These are phyloP conservation scores for Drosophila athabasca DNA, from an alignment of 1,140 invertebrate species.

Conservation along the genomic window DNA sequence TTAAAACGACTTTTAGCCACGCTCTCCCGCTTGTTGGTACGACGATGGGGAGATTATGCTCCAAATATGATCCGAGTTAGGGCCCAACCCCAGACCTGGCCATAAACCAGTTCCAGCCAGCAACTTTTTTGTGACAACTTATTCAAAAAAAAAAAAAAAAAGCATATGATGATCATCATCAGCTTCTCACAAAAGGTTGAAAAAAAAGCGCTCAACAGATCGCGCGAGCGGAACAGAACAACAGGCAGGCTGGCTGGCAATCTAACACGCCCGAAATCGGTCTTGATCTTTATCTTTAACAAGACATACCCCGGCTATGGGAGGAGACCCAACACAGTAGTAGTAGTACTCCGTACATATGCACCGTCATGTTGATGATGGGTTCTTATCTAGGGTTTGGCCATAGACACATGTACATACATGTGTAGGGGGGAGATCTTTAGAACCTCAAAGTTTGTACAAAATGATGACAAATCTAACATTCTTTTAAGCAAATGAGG, in stretches of 20 bases:
- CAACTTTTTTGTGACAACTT: conserved; percentile 12
- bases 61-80: conserved; percentile 30
- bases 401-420: not conserved
- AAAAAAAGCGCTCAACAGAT: conserved; percentile 7
- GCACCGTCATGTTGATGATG: not conserved
- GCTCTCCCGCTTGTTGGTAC: not conserved
- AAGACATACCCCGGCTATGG: not conserved
- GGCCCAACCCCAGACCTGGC: not conserved
- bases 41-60: conserved; percentile 40
- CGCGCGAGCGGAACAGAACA: not conserved
- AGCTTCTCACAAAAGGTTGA: not conserved
- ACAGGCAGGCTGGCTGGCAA: not conserved
- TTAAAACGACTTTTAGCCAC: conserved; percentile 29
- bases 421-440: not conserved
- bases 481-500: not conserved
- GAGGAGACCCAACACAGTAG: not conserved
- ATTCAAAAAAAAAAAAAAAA: not conserved
- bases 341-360: no score
- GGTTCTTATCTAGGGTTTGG: conserved; percentile 20
- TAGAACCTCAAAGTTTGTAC: not conserved
- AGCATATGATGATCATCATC: not conserved
- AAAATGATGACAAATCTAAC: not conserved
- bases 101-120: conserved; percentile 13
- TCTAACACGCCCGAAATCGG: conserved; percentile 11
- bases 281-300: conserved; percentile 18